phyloP scores from a whole-genome alignment of 2,797 vertebrate species.

The Hafferia zeledoni region DNA sequence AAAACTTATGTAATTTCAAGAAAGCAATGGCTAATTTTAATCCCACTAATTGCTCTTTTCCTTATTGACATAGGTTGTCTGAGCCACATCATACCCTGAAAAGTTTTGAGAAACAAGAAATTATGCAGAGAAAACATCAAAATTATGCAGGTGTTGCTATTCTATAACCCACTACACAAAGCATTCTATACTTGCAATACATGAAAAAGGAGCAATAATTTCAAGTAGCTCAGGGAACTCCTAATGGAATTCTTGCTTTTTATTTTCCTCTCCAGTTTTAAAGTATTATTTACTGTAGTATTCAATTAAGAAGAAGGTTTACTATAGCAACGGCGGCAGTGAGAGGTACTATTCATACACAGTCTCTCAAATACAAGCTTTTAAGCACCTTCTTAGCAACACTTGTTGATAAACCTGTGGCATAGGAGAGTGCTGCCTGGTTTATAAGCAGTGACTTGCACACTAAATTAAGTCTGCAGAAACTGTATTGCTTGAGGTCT shows the following conservation, averaged over 20 bases:
- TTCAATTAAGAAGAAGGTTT: conserved; percentile 72
- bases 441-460: background rate
- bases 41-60: background rate
- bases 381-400: conserved; percentile 67
- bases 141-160: conserved; percentile 33
- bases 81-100: background rate
- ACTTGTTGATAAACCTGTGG: conserved; percentile 59
- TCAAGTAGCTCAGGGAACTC: conserved; percentile 55
- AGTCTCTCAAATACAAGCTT: conserved; percentile 43
- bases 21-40: background rate
- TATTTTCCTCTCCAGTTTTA: conserved; percentile 40
- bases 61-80: background rate
- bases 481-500: background rate
- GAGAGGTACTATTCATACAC: conserved; percentile 57
- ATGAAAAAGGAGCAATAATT: conserved; percentile 52
- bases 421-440: background rate
- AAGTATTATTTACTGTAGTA: conserved; percentile 74
- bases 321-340: conserved; percentile 69
- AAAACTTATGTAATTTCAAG: background rate
- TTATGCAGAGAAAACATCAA: background rate
- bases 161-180: background rate
- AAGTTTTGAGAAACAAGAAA: background rate
- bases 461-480: conserved; percentile 10
- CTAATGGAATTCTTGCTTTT: conserved; percentile 23
- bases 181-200: background rate